Conservation (phyloP, 2,888 invertebrate species). For the Eupithecia inturbata region DNA sequence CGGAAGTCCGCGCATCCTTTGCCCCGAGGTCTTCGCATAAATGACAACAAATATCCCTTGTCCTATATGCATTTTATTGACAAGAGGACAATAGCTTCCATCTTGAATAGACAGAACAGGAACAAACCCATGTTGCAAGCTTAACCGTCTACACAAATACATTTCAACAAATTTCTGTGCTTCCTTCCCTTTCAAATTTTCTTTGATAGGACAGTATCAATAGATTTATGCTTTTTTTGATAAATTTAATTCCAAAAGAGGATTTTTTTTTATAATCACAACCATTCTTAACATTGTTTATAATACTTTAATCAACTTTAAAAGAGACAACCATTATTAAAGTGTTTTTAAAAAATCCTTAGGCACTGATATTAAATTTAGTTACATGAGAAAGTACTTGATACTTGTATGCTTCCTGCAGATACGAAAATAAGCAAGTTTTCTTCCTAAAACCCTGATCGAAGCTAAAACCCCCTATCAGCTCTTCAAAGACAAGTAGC, state of each 20-base stretch:
- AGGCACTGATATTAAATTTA: too few relatives aligned
- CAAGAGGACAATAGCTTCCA: constrained; percentile 54
- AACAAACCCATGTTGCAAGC: constrained; percentile 53
- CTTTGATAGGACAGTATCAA: constrained; percentile 61
- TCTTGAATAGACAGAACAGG: constrained; percentile 53
- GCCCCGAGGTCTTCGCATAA: constrained; percentile 46
- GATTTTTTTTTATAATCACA: constrained; percentile 28
- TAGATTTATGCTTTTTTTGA: constrained; percentile 52
- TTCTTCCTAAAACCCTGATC: constrained; percentile 3
- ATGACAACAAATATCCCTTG: constrained; percentile 76
- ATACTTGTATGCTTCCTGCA: neutral
- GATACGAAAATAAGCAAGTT: neutral
- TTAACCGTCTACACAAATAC: constrained; percentile 49
- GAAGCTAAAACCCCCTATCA: neutral
- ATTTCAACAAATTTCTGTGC: constrained; percentile 54
- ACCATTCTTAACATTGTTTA: neutral
- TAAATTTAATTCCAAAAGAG: constrained; percentile 35
- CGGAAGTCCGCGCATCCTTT: constrained; percentile 69
- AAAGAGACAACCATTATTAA: neutral
- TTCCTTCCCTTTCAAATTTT: constrained; percentile 57
- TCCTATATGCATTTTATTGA: constrained; percentile 61
- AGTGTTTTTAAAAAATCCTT: too few relatives aligned
- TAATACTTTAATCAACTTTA: neutral
- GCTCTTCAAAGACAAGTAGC: constrained; percentile 11
- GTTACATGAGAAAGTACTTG: too few relatives aligned